Base-by-base conservation (phyloP, 2,797 vertebrate genomes). In the Acanthurus leucopareius region DNA sequence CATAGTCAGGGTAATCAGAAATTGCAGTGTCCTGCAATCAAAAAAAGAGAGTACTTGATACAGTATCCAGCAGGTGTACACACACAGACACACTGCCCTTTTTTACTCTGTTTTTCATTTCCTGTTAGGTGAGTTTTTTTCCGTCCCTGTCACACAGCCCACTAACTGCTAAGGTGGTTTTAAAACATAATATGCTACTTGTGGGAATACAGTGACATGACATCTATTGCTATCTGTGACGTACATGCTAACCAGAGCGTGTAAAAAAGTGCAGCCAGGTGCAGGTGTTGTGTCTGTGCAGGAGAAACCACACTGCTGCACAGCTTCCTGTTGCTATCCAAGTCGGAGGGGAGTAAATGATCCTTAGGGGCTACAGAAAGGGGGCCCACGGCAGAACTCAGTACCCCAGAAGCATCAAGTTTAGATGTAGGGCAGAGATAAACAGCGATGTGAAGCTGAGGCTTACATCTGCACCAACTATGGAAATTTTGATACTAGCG, bases 281-380 rank as follows among this genome's bases (percentile, higher is more conserved):
- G 91, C 94, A 95, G 93, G 89, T 94, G 93, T 89, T 75, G 38
- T 79, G 83, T 88, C 88, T 92, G 72, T 72, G 70, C 69, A 69
- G 73, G 87, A 85, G 82, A 92, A 95, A 95, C 94, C 94, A 85
- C 94, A 94, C 44, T 74, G 93, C 49, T 74, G 85, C 86, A 89
- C 86, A 64, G 72, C 91, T 94, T 95, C 94, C 95, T 94, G 90
- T 84, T 71, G 62, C 75, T 70, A 80, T 87, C 88, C 86, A 79
- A 78, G 63, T 54, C 65, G 68, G 65, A 10, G 58, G 52, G 51
- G 52, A 61, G 19, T 62, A 20, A 80, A 73, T 19, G 11, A 86
- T 86, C 87, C 82, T 10, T 66, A 89, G 90, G 92, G 90, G 89
- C 87, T 87, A 67, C 62, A 77, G 59, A 77, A 79, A 68, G 76